Base-by-base conservation (phyloP, 1,140 invertebrate species). In the Pectinophora gossypiella region DNA sequence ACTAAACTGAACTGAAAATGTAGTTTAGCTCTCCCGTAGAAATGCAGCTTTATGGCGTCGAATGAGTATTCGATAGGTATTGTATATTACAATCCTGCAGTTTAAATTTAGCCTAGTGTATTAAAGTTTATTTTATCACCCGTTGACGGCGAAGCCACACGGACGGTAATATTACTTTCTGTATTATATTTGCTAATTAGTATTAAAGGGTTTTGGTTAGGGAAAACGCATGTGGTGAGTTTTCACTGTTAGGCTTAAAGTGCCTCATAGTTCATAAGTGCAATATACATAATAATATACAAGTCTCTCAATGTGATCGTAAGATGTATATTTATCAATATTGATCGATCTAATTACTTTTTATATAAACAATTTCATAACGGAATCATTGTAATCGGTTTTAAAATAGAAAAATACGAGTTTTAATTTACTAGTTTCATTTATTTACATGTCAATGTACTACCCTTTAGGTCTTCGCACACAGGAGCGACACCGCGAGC, bases 151-250 rank as follows among this genome's bases (percentile, higher is more conserved):
- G 36, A 40, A 40, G 36, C 36, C 36, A 15, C n/a, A 27, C 7
- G 36, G 13, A 15, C n/a, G n/a, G 15, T 18, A 32, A 32, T 32
- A 15, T 15, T 18, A 18, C 36, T 40, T 40, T 15, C 7, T 1
- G n/a, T 40, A n/a, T 15, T 13, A 3, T 40, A 13, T 40, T 40
- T n/a, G 35, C 4, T 38, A n/a, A 6, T 38, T 9, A 38, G n/a
- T 16, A 13, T 15, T 40, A 47, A 35, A 13, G 73, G 79, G 71
- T 64, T 72, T 72, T 61, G 78, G 79, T 82, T 67, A 60, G 64
- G 77, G 82, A 72, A 64, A 62, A 78, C 58, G 79, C 82, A 85
- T 85, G 79, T 85, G 82, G 82, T 85, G 82, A 70, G 82, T 78
- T 85, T 85, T 69, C 82, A 77, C 79, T 78, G 20, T n/a, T 22